Evolutionary conservation across 1,140 invertebrate species (phyloP).

Genomic region (Drosophila jambulina): DNA sequence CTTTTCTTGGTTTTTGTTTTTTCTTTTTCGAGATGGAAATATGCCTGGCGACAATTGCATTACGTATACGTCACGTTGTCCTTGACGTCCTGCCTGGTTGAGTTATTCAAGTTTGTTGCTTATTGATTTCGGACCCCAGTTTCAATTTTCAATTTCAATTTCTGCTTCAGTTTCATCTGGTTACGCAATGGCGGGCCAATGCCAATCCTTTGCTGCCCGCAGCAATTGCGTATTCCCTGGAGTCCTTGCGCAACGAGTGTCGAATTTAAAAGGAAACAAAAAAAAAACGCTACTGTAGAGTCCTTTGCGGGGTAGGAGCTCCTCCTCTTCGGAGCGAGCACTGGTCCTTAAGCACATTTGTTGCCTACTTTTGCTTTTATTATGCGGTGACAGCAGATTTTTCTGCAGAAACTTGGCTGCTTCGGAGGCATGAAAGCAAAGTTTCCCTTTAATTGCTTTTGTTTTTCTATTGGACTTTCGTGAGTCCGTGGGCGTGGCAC

Average conservation of each 20-base stretch:
- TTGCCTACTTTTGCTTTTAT: constrained; percentile 42
- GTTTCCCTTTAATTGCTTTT: constrained; percentile 76
- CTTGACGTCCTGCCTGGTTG: constrained; percentile 6
- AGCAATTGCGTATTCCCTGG: constrained; percentile 35
- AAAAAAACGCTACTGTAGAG: constrained; percentile 11
- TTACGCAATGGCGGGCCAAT: constrained; percentile 12
- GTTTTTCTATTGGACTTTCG: constrained; percentile 42
- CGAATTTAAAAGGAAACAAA: constrained; percentile 19
- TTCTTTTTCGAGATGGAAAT: constrained; percentile 5
- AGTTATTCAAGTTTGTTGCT: constrained; percentile 43
- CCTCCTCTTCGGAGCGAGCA: neutral
- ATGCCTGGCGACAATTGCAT: constrained; percentile 47
- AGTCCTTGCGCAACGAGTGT: constrained; percentile 59
- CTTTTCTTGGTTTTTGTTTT: neutral
- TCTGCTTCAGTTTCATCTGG: constrained; percentile 28
- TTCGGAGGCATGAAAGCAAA: constrained; percentile 25
- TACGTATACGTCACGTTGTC: constrained; percentile 62
- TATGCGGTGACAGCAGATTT: constrained; percentile 63
- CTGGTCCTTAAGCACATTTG: constrained; percentile 36
- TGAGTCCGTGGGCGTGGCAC: constrained; percentile 37
- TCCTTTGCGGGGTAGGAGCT: neutral
- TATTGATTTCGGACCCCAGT: constrained; percentile 52
- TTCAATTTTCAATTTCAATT: constrained; percentile 28
- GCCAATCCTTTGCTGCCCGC: constrained; percentile 50
- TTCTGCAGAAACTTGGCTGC: constrained; percentile 32